Base-by-base conservation (phyloP, 2,888 invertebrate genomes). In the Diplazon laetatorius region DNA sequence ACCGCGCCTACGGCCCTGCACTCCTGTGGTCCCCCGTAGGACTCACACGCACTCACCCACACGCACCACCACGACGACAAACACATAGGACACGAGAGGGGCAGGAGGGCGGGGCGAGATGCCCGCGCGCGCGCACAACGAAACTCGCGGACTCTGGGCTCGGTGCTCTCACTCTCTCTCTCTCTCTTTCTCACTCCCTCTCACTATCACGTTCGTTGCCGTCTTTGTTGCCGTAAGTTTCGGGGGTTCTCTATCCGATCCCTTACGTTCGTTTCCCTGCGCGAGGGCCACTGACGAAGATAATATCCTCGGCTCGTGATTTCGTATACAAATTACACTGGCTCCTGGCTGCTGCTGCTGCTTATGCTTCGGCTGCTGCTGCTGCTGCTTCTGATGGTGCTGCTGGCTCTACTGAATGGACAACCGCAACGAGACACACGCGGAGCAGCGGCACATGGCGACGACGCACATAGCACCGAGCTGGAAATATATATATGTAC, bases 401-500 rank as follows among this genome's bases (percentile, higher is more conserved):
- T 60, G 59, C 65, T 74, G 14, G 30, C 4, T 66, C 76, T 75
- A 78, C 78, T 78, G 76, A 76, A 70, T 78, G 72, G 63, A 68
- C 72, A 75, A 71, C 76, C 78, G 82, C 82, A 76, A 84, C 77
- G 83, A 82, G 83, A 83, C 82, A 85, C 86, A 83, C 87, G 84
- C 86, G 85, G 80, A 82, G 82, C 75, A 66, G 76, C 85, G 82
- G 85, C 87, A 87, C 88, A 88, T 88, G 87, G 88, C 87, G 84
- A 84, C 87, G 84, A 84, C 79, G 16, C 20, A 30, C 46, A 39
- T 35, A 39, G 39, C 66, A 18, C 66, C 3, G 39, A 46, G 35
- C 35, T 35, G 12, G 44, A 65, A 14, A 25, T 10, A 46, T 18
- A 22, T n/a, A 50, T 25, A 52, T 52, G n/a, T 52, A 52, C 14